Conservation (phyloP, 2,113 vertebrate species). For the Zosterops pallidus region DNA sequence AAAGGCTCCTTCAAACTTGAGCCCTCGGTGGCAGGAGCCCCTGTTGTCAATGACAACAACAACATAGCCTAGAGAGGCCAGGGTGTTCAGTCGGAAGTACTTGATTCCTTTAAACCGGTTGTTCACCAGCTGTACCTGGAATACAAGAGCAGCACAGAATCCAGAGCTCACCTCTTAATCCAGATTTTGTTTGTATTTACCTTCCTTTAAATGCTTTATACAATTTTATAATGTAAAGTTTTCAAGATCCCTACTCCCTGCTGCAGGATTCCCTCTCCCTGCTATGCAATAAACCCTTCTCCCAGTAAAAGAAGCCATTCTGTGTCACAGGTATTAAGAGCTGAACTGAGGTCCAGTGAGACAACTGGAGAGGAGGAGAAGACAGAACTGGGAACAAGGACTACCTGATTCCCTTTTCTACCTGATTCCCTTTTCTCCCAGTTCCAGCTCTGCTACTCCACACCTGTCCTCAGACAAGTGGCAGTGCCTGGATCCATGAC, state of each 20-base stretch:
- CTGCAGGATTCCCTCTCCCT: neutral
- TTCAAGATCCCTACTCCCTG: neutral
- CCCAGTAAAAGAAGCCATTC: neutral
- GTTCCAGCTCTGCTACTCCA: neutral
- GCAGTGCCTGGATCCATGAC: neutral
- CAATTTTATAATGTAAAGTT: neutral
- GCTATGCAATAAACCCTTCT: neutral
- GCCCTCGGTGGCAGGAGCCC: conserved; percentile 82
- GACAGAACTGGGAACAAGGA: neutral
- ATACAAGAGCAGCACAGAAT: neutral
- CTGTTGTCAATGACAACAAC: conserved; percentile 84
- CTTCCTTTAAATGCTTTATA: neutral
- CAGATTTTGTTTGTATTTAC: neutral
- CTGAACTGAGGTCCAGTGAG: neutral
- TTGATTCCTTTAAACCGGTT: conserved; percentile 84
- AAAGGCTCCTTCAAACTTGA: conserved; percentile 85
- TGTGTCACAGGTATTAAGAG: neutral
- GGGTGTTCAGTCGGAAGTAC: conserved; percentile 82
- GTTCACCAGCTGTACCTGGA: conserved; percentile 84
- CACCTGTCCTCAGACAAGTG: neutral
- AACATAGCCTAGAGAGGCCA: conserved; percentile 81
- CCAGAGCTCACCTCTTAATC: neutral
- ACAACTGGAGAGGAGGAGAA: neutral
- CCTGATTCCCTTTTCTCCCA: neutral
- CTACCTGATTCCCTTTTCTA: neutral